Base-by-base conservation (phyloP, 1,140 invertebrate genomes). In the Drosophila littoralis region DNA sequence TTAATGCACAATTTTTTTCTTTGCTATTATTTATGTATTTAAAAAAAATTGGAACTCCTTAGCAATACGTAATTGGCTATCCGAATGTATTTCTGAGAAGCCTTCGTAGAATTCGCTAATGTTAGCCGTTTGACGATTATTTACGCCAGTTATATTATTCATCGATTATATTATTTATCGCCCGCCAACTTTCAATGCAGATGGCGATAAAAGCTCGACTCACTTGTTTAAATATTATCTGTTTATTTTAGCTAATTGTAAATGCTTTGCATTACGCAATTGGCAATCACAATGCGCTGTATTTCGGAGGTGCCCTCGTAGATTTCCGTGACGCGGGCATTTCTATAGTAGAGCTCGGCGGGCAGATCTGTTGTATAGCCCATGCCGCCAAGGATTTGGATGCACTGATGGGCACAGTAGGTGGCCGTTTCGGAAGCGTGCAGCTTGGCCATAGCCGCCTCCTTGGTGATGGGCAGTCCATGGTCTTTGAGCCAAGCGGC, bases 261-360 rank as follows among this genome's bases (percentile, higher is more conserved):
- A 60, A 73, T 54, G 36, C 22, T 54, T 12, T 68, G 58, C 12
- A 73, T 13, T n/a, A 74, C 32, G 3, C 40, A 36, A 13, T 74
- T 74, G 35, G 98, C 97, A 79, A 99, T 99, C 13, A 99, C 98
- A 10, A 99, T 94, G 77, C 96, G 94, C 93, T 99, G 98, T 81
- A 99, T 99, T 93, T 99, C 98, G 10, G 97, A 98, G 1, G 98
- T 99, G 86, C 98, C 95, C 94, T 98, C 97, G 91, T 98, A 98
- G 72, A 98, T 98, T 93, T 98, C 97, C 0, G 97, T 98, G 77
- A 98, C 97, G 52, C 97, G 94, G 0, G 97, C 97, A 92, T 98
- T 97, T 33, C 97, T 93, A 92, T 99, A 99, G 93, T 98, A 95
- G 74, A 98, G 93, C 93, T 99, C 98, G 0, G 98, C 98, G 2